phyloP scores from a whole-genome alignment of 2,797 vertebrate species.

The Liparis tanakae region DNA sequence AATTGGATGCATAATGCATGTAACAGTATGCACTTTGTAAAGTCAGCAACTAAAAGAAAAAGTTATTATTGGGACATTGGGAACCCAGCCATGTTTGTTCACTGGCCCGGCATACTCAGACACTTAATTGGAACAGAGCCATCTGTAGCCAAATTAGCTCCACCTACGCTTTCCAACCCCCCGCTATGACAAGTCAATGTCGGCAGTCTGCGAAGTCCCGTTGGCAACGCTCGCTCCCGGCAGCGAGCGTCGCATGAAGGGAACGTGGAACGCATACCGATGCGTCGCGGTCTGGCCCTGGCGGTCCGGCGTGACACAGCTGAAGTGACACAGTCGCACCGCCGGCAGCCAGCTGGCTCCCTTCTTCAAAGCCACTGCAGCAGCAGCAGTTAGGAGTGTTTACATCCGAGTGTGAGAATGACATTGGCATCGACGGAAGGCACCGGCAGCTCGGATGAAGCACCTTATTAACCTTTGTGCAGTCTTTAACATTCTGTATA shows the following conservation, averaged over 20 bases:
- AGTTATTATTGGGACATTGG: neutral
- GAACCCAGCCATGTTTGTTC: neutral
- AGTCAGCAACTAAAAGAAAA: neutral
- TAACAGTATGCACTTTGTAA: neutral
- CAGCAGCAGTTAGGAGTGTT: constrained; percentile 10
- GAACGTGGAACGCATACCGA: neutral
- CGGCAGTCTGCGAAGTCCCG: neutral
- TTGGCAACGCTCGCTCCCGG: neutral
- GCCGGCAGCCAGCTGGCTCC: neutral
- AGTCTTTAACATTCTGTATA: neutral
- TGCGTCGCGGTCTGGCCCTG: neutral
- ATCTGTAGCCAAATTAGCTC: neutral
- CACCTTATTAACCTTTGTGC: neutral
- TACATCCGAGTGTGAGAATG: constrained; percentile 3
- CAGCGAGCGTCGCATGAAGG: neutral
- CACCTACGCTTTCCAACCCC: neutral
- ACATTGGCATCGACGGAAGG: neutral
- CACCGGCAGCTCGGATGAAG: constrained; percentile 13
- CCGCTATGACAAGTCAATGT: neutral
- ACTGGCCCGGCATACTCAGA: neutral
- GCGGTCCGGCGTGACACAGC: neutral
- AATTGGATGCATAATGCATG: neutral
- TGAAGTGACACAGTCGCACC: constrained; percentile 5
- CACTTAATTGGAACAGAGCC: constrained; percentile 3
- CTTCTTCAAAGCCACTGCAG: constrained; percentile 3